phyloP scores from a whole-genome alignment of 2,113 vertebrate species.

The Chlorodrepanis virens region DNA sequence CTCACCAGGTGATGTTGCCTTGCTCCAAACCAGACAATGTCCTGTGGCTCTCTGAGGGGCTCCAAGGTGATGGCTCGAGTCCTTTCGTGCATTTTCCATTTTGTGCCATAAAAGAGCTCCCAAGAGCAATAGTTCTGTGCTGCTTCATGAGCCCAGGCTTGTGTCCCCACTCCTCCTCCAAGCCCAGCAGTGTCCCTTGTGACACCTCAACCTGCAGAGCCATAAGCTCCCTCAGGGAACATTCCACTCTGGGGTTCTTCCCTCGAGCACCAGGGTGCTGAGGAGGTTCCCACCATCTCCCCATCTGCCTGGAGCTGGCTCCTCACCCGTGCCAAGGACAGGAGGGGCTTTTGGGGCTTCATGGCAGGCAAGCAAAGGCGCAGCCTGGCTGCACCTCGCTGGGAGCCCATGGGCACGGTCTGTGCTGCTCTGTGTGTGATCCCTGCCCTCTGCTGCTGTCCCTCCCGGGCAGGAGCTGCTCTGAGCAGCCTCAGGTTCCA shows the following conservation, averaged over 20 bases:
- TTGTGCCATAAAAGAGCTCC: not conserved
- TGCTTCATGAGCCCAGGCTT: too few species aligned
- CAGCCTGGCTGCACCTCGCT: not conserved
- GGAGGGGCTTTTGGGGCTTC: not conserved
- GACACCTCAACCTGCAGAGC: not conserved
- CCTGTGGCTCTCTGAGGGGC: not conserved
- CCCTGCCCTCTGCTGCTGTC: not conserved
- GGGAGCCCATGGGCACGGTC: accelerated
- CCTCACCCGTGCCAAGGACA: accelerated
- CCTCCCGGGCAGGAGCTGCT: not conserved
- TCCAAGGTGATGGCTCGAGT: not conserved
- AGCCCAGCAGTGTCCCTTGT: not conserved
- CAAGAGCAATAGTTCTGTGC: not conserved
- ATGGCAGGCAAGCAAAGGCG: accelerated
- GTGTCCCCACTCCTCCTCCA: not conserved
- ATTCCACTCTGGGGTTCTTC: not conserved
- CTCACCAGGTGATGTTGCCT: not conserved
- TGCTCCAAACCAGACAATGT: not conserved
- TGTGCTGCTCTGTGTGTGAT: not conserved
- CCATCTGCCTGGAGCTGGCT: not conserved
- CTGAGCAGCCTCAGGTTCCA: not conserved
- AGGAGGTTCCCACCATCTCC: not conserved
- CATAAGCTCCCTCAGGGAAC: accelerated
- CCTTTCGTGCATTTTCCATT: not conserved
- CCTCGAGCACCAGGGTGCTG: too few species aligned